These are phyloP conservation scores for Meteorus cinctellus DNA, from an alignment of 2,888 invertebrate genomes.

Conservation along the genomic window DNA sequence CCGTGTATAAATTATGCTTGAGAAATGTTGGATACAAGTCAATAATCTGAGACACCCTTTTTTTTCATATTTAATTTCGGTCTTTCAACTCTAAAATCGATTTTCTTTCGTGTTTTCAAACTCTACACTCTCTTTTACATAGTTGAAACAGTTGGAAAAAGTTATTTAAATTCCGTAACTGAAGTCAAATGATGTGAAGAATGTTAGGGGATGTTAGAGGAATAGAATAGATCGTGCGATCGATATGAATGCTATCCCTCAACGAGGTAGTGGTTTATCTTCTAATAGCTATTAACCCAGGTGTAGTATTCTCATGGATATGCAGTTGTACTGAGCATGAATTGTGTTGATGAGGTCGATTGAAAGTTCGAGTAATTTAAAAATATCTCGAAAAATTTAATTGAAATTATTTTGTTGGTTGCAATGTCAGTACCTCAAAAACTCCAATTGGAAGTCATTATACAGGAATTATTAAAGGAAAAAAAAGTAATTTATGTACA, in stretches of 20 bases:
- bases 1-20: not conserved
- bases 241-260: conserved; percentile 9
- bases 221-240: not conserved
- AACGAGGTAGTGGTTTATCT: conserved; percentile 49
- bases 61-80: conserved; percentile 1
- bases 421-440: too few relatives aligned
- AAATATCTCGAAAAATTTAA: not conserved
- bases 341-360: not conserved
- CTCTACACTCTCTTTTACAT: not conserved
- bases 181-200: not conserved
- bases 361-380: not conserved
- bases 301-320: conserved; percentile 57
- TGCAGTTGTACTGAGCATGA: conserved; percentile 31
- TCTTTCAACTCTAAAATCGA: not conserved
- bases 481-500: too few relatives aligned
- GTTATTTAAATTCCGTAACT: not conserved
- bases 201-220: not conserved
- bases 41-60: not conserved
- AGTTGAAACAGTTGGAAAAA: conserved; percentile 1
- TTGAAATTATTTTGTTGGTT: not conserved
- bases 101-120: not conserved
- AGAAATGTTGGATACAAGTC: not conserved
- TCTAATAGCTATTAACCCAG: conserved; percentile 53
- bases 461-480: too few relatives aligned
- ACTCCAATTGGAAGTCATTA: too few relatives aligned